Evolutionary conservation across 2,113 vertebrate genomes (phyloP), one percentile per base, ranked within the genome.

Genomic region (Ictalurus punctatus): DNA sequence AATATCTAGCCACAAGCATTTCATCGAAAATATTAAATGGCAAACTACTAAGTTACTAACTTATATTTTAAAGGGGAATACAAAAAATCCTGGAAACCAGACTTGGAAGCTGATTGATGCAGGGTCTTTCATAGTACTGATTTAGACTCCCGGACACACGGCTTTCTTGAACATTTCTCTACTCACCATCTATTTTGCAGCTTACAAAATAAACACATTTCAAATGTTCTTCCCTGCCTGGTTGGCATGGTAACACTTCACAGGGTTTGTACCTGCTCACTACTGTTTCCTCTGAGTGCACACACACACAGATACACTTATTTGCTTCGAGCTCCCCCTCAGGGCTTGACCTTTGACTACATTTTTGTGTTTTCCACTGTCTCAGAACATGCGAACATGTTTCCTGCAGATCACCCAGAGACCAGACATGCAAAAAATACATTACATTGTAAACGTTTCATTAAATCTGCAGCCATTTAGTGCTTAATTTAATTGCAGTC

Each of bases 211-310:
- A 92, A 92, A 91, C 90, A 89, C 88, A 89, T 85, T 92, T 90
- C 92, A 89, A 92, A 93, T 93, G 89, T 92, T 93, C 81, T 88
- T 81, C 63, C 76, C 52, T 19, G 87, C 63, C 9, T 86, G 81
- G 94, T 95, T 95, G 94, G 92, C 94, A 95, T 95, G 94, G 94
- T 92, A 95, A 95, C 94, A 71, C 92, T 90, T 92, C 91, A 83
- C 85, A 54, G 87, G 92, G 91, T 89, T 92, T 89, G 34, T 92
- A 93, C 93, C 91, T 94, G 92, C 92, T 91, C 87, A 86, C 87
- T 84, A 89, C 91, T 93, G 89, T 89, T 67, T 54, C 81, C 86
- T 83, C 63, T 87, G 48, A 88, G 48, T 76, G 89, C 52, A 85
- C 78, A 87, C 52, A 88, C 82, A 89, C n/a, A 79, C 16, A 88